Evolutionary conservation across 2,888 invertebrate genomes (phyloP).

Genomic region (Cyclophora albipunctata): DNA sequence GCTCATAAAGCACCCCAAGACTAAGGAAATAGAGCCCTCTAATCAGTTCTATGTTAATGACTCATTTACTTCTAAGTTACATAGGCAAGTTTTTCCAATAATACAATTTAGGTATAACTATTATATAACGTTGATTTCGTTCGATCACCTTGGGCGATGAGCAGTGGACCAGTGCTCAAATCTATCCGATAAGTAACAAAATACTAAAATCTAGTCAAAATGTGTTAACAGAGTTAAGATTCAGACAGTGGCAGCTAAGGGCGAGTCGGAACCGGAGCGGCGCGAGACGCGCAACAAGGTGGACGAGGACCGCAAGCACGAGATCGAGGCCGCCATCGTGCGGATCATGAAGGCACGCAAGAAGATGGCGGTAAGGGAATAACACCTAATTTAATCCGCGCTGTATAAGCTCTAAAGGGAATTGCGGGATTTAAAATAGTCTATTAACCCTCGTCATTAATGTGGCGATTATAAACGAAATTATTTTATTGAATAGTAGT

Average conservation of each 20-base stretch:
- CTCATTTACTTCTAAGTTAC: constrained; percentile 97
- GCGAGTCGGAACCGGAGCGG: constrained; percentile 99
- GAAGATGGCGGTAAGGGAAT: constrained; percentile 84
- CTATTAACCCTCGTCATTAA: too few species aligned
- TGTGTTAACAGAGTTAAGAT: constrained; percentile 84
- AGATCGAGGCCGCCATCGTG: constrained; percentile 99
- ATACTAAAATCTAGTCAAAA: too few species aligned
- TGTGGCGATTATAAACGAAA: background rate
- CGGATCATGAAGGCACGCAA: constrained; percentile 99
- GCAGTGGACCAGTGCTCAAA: too few species aligned
- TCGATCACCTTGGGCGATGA: too few species aligned
- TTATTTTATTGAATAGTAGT: too few species aligned
- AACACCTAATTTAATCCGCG: background rate
- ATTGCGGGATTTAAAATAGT: too few species aligned
- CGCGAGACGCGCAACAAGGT: constrained; percentile 98
- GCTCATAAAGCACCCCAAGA: constrained; percentile 94
- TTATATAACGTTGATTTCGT: too few species aligned
- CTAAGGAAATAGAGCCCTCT: constrained; percentile 95
- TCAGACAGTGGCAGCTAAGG: constrained; percentile 95
- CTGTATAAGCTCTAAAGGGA: too few species aligned
- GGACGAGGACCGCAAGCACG: constrained; percentile 99
- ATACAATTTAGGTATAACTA: too few species aligned
- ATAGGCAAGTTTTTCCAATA: constrained; percentile 75
- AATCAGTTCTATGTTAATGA: constrained; percentile 98
- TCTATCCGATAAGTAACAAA: too few species aligned